A percentile compares a stretch with the other conserved stretches of the same genome.
These are phyloP conservation scores for Lamellibrachia luymesi DNA, from an alignment of 1,140 invertebrate genomes.

Conservation along the genomic window DNA sequence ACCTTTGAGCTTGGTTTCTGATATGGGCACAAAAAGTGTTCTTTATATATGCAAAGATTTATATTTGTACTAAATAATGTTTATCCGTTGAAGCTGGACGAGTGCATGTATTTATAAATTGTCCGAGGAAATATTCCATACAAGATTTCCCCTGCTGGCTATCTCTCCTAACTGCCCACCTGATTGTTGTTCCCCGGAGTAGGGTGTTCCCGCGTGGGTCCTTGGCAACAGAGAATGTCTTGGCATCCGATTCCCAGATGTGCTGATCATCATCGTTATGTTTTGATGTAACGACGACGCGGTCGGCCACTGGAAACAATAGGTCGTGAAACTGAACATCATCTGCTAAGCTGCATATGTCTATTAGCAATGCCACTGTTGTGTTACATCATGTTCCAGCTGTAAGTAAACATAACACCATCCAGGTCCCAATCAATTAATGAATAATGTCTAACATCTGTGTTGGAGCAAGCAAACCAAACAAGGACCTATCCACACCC, in stretches of 20 bases:
- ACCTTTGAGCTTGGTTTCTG: too few relatives aligned
- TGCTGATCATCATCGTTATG: constrained; percentile 92
- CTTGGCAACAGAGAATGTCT: constrained; percentile 81
- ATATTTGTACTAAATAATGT: too few relatives aligned
- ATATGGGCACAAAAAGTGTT: too few relatives aligned
- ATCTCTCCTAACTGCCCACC: constrained; percentile 37
- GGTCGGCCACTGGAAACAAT: constrained; percentile 51
- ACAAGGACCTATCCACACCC: not conserved
- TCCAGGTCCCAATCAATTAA: constrained; percentile 14
- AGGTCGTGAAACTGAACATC: not conserved
- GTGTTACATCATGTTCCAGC: too few relatives aligned
- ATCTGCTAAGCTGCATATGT: not conserved
- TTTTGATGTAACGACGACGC: constrained; percentile 81
- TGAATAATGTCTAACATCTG: too few relatives aligned
- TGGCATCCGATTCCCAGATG: constrained; percentile 92
- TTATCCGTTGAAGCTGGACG: not conserved
- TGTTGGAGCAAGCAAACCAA: too few relatives aligned
- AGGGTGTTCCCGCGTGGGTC: constrained; percentile 93
- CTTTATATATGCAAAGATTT: too few relatives aligned
- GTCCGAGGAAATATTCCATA: not conserved
- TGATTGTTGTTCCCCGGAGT: constrained; percentile 81
- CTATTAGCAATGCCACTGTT: too few relatives aligned
- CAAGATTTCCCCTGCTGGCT: not conserved
- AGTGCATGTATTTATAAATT: not conserved
- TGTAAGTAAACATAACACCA: too few relatives aligned